Evolutionary conservation across 2,113 vertebrate species (phyloP), one percentile per base, ranked within the genome.

Genomic region (Pipa parva): DNA sequence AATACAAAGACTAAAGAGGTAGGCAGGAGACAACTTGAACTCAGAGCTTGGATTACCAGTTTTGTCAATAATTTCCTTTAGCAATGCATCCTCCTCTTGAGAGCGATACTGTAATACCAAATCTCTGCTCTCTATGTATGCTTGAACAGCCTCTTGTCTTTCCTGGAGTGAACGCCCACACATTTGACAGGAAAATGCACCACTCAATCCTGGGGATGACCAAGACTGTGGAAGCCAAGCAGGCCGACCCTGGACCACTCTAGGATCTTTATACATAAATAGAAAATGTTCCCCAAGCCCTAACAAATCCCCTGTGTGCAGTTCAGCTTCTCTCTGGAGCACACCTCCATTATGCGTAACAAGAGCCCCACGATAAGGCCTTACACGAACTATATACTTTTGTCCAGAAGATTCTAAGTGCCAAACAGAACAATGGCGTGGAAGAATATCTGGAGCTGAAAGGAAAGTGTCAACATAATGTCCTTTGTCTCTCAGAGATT

Each of bases 181-280:
- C 27, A 79, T 70, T 67, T 80, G 80, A 59, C 82, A 84, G 1
- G 77, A 79, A 72, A 84, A 82, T 21, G 83, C 81, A 0, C 83
- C 84, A 2, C 77, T 29, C 15, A 77, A 67, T 11, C 76, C 79
- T 2, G 80, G 79, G 2, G 83, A 76, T 1, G 76, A 59, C 69
- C 71, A 71, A 0, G 73, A 61, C 31, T 61, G 54, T 7, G 84
- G 84, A 52, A 85, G 58, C 84, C 84, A 86, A 1, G 79, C 63
- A 0, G 78, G 84, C 22, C 75, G 82, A 45, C 28, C 78, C 11
- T 39, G 82, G 66, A 81, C 82, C 0, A 71, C 74, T 5, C 92
- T 88, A 29, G 94, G 92, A 80, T 96, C 94, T 55, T 92, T 91
- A 74, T 94, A 96, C 79, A 96, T 85, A 83, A 96, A 93, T 20